Percentiles rank a stretch among this genome's conserved stretches.
phyloP scores from a whole-genome alignment of 2,113 vertebrate genomes.

The Deroptyus accipitrinus region DNA sequence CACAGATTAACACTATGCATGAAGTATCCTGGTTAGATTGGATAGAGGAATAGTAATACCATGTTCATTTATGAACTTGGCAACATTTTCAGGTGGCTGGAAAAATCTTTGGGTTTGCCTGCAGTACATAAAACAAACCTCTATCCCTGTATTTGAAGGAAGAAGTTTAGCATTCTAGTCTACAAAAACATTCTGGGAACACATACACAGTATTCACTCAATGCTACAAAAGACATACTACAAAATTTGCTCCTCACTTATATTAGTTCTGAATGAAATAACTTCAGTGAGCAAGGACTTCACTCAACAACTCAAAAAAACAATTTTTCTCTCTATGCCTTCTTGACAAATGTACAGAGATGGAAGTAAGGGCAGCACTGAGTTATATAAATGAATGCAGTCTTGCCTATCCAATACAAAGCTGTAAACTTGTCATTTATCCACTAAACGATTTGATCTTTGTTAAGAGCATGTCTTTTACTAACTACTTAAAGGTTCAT shows the following conservation, averaged over 20 bases:
- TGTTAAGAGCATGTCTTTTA: neutral
- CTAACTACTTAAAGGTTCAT: neutral
- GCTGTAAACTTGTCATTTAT: neutral
- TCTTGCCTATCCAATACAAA: neutral
- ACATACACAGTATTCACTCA: neutral
- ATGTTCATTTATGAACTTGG: neutral
- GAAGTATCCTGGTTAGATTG: neutral
- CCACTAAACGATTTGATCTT: neutral
- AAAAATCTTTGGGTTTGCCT: neutral
- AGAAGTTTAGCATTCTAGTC: neutral
- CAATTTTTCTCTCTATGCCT: neutral
- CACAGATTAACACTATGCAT: neutral
- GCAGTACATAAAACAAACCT: neutral
- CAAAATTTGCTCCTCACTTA: neutral
- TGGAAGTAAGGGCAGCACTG: accelerated
- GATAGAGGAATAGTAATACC: neutral
- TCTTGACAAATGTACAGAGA: neutral
- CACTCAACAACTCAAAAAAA: neutral
- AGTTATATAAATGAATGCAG: neutral
- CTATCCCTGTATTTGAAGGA: neutral
- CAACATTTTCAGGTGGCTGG: neutral
- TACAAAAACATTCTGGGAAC: neutral
- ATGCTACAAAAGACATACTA: neutral
- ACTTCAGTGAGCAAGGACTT: neutral
- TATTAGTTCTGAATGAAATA: neutral